These are phyloP conservation scores for Nymphalis urticae DNA, from an alignment of 2,888 invertebrate species.

Conservation along the genomic window DNA sequence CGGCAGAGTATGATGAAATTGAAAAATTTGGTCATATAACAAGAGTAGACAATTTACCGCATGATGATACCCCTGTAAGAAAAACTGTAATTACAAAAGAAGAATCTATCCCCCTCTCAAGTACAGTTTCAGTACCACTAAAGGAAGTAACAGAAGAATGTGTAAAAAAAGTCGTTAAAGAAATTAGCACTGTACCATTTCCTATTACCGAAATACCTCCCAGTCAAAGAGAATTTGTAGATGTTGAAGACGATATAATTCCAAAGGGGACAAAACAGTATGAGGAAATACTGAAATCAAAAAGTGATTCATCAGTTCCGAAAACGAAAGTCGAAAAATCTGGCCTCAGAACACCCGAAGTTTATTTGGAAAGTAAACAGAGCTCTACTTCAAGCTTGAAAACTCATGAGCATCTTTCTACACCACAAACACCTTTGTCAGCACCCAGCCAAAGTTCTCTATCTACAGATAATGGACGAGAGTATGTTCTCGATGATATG, in stretches of 20 bases:
- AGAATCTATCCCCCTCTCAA: constrained; percentile 48
- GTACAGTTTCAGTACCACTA: constrained; percentile 32
- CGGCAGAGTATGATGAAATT: constrained; percentile 72
- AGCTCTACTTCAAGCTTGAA: constrained; percentile 82
- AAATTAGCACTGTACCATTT: constrained; percentile 73
- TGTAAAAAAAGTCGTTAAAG: constrained; percentile 60
- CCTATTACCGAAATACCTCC: constrained; percentile 66
- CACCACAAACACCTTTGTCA: constrained; percentile 83
- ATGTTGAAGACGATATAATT: constrained; percentile 73
- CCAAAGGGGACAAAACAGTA: constrained; percentile 70
- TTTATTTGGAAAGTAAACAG: constrained; percentile 76
- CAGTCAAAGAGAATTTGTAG: constrained; percentile 78
- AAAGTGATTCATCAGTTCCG: constrained; percentile 77
- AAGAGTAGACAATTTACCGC: constrained; percentile 47
- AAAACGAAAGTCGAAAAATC: constrained; percentile 74
- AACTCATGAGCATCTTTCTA: constrained; percentile 78
- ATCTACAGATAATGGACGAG: constrained; percentile 84
- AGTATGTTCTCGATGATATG: constrained; percentile 83
- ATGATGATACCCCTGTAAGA: constrained; percentile 51
- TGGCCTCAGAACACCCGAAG: constrained; percentile 67
- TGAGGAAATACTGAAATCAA: constrained; percentile 76
- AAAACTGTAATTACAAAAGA: constrained; percentile 52
- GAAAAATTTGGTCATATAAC: constrained; percentile 60
- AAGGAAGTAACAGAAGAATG: constrained; percentile 59
- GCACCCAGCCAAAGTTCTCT: constrained; percentile 84